Percentiles rank a stretch among this genome's conserved stretches.
Conservation (phyloP, 1,140 invertebrate species). For the Paramacrobiotus metropolitanus region DNA sequence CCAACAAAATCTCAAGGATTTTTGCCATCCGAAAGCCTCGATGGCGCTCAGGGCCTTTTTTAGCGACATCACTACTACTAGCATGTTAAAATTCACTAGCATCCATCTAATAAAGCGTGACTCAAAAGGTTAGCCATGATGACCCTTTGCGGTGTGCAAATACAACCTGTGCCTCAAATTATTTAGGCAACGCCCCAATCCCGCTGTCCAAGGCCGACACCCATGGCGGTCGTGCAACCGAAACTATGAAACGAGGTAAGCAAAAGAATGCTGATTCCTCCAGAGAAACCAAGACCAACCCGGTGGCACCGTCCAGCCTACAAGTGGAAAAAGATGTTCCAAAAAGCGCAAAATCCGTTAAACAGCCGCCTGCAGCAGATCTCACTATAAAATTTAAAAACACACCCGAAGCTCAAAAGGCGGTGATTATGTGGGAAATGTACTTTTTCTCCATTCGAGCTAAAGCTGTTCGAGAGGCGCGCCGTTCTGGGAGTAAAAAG, state of each 20-base stretch:
- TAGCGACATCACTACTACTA: not conserved
- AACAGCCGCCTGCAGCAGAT: not conserved
- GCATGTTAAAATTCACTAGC: not conserved
- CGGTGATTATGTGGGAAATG: not conserved
- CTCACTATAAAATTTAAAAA: not conserved
- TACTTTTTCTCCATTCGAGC: not conserved
- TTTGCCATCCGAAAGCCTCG: not conserved
- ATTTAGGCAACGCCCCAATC: too few species aligned
- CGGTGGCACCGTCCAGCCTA: not conserved
- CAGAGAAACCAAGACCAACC: too few species aligned
- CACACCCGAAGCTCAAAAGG: too few species aligned
- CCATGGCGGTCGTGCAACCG: too few species aligned
- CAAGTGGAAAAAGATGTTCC: not conserved
- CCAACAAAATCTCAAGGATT: not conserved
- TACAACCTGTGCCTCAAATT: not conserved
- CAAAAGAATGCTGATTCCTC: too few species aligned
- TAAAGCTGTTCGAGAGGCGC: not conserved
- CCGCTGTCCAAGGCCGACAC: too few species aligned
- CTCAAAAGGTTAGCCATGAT: not conserved
- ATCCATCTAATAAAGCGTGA: not conserved
- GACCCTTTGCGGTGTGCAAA: not conserved
- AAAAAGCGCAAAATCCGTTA: too few species aligned
- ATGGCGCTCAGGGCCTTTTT: not conserved
- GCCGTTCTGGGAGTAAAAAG: not conserved
- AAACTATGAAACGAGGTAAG: too few species aligned